These are phyloP conservation scores for Eudyptes chrysolophus DNA, from an alignment of 2,113 vertebrate genomes.

Conservation along the genomic window DNA sequence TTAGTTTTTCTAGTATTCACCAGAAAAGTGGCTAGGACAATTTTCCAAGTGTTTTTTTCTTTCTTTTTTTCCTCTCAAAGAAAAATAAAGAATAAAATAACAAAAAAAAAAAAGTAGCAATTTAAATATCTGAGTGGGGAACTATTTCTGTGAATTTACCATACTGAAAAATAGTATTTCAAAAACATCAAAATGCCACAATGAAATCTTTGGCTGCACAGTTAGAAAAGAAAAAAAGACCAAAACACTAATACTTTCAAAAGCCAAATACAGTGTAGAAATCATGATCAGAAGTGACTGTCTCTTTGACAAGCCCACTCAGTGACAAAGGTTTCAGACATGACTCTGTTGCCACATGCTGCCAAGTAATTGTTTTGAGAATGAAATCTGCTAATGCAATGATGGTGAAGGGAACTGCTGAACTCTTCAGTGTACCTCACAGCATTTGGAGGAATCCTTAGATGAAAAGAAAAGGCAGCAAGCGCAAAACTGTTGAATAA, in stretches of 20 bases:
- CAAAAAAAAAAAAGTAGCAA: neutral
- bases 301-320: neutral
- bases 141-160: neutral
- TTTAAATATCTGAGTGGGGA: neutral
- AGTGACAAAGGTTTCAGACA: neutral
- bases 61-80: neutral
- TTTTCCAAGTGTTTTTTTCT: neutral
- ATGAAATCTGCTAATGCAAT: neutral
- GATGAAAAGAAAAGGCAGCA: neutral
- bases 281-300: neutral
- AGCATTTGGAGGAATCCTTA: neutral
- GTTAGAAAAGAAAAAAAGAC: neutral
- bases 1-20: neutral
- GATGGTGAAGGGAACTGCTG: neutral
- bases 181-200: neutral
- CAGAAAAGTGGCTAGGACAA: neutral
- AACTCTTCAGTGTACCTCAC: neutral
- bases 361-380: constrained; percentile 2
- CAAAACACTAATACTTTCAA: neutral
- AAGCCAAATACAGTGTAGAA: neutral
- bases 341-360: neutral
- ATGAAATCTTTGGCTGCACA: neutral
- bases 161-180: neutral
- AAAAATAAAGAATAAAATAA: constrained; percentile 20
- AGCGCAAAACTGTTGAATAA: neutral